Percentiles rank a stretch among this genome's conserved stretches.
phyloP scores from a whole-genome alignment of 23 tunicate species.

The Halocynthia aurantium region DNA sequence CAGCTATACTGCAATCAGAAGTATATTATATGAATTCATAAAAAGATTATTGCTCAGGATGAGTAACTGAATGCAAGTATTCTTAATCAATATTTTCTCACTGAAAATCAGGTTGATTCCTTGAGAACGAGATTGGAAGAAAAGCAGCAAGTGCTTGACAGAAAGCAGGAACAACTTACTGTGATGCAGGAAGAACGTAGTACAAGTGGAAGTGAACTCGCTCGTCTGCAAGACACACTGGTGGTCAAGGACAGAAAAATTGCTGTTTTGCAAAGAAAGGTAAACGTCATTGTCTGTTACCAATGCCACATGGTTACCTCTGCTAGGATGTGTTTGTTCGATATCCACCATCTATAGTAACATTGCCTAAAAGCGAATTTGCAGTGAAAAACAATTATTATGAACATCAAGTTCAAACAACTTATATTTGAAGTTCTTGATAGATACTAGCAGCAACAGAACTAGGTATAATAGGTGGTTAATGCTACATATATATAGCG shows the following conservation, averaged over 20 bases:
- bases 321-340: no score
- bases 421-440: no score
- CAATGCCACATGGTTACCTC: no score
- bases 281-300: not conserved
- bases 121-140: constrained; percentile 74
- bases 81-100: not conserved
- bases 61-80: not conserved
- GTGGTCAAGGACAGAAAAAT: constrained; percentile 90
- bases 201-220: constrained; percentile 42
- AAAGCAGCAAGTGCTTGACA: constrained; percentile 66
- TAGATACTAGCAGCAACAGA: no score
- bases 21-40: constrained; percentile 18
- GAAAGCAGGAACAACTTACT: constrained; percentile 77
- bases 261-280: constrained; percentile 73
- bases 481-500: no score
- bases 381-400: no score
- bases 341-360: no score
- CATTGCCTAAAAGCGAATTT: no score
- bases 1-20: constrained; percentile 83
- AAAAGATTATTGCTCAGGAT: not conserved
- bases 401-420: no score
- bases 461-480: no score
- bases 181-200: constrained; percentile 76
- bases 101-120: constrained; percentile 66
- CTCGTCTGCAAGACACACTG: constrained; percentile 79